Evolutionary conservation across 2,113 vertebrate species (phyloP).

Genomic region (Gnathonemus echidnorhynchus): DNA sequence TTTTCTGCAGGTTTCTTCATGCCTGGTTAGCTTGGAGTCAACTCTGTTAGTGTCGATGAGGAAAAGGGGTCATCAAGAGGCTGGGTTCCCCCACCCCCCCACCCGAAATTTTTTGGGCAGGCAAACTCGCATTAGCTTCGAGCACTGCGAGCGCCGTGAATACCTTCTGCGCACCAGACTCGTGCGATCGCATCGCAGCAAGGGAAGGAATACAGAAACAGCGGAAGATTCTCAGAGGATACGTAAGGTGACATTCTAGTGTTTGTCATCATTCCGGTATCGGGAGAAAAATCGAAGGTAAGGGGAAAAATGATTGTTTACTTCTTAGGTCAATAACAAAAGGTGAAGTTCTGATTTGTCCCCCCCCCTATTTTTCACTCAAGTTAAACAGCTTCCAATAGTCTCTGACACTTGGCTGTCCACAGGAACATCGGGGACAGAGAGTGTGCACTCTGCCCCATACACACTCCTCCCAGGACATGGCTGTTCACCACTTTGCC

Average conservation of each 20-base stretch:
- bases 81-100: conserved; percentile 39
- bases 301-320: background rate
- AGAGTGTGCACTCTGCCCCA: background rate
- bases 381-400: background rate
- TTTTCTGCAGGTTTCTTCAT: conserved; percentile 46
- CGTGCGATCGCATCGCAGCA: conserved; percentile 1
- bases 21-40: conserved; percentile 54
- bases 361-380: background rate
- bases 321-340: background rate
- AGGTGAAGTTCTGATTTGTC: background rate
- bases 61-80: conserved; percentile 49
- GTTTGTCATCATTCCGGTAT: background rate
- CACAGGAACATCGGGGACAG: background rate
- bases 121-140: conserved; percentile 33
- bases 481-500: background rate
- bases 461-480: background rate
- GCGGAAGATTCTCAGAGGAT: background rate
- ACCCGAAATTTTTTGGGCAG: conserved; percentile 39
- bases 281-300: background rate
- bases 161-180: conserved; percentile 5
- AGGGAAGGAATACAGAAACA: conserved; percentile 4
- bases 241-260: background rate
- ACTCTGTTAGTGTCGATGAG: conserved; percentile 50
- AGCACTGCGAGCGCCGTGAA: background rate
- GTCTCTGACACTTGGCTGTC: background rate